Evolutionary conservation across 2,888 invertebrate genomes (phyloP).

Genomic region (Rhaphigaster nebulosa): DNA sequence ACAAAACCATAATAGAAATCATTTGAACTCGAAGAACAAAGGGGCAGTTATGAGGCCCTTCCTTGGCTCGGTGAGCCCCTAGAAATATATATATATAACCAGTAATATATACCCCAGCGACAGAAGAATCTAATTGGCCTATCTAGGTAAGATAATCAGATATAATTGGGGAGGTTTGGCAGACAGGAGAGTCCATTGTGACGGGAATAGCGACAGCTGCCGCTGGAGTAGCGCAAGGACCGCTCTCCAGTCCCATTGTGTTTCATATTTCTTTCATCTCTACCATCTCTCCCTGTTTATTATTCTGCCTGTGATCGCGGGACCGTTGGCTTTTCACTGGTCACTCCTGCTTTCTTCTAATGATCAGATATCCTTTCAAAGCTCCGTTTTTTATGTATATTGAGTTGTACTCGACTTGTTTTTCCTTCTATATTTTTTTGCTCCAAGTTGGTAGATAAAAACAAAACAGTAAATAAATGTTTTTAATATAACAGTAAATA

Average conservation of each 20-base stretch:
- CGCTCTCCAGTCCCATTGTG: constrained; percentile 46
- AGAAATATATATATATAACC: neutral
- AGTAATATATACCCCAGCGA: neutral
- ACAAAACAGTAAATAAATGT: too few species aligned
- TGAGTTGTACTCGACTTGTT: neutral
- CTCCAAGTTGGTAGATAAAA: too few species aligned
- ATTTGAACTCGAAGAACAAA: neutral
- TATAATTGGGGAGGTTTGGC: constrained; percentile 52
- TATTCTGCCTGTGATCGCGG: constrained; percentile 22
- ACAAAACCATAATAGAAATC: neutral
- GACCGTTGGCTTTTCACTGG: constrained; percentile 44
- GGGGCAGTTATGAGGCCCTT: neutral
- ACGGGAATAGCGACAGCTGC: constrained; percentile 53
- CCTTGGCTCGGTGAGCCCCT: neutral
- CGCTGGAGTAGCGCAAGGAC: constrained; percentile 42
- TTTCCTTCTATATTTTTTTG: neutral
- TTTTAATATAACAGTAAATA: too few species aligned
- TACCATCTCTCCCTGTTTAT: constrained; percentile 39
- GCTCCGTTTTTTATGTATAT: neutral
- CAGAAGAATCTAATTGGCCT: constrained; percentile 50
- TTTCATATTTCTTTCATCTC: constrained; percentile 51
- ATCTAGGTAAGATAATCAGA: constrained; percentile 40
- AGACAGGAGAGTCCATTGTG: constrained; percentile 52
- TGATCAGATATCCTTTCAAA: constrained; percentile 44
- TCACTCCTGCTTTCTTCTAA: constrained; percentile 39